phyloP scores from a whole-genome alignment of 2,113 vertebrate species.

The Theristicus caerulescens region DNA sequence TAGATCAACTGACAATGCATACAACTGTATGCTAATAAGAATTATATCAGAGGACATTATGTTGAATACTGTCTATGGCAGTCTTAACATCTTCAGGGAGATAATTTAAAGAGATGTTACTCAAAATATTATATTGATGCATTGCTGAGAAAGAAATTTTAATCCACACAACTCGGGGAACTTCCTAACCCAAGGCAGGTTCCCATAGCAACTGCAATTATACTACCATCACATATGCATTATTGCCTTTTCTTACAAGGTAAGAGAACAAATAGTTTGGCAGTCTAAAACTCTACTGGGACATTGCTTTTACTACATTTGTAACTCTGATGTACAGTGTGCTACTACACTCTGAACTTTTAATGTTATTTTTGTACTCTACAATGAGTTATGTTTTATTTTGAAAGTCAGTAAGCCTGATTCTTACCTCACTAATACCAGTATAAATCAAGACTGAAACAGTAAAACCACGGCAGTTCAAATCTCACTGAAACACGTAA shows the following conservation, averaged over 20 bases:
- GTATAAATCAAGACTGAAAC: neutral
- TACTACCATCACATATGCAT: neutral
- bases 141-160: neutral
- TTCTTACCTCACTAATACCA: neutral
- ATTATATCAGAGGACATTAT: neutral
- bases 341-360: neutral
- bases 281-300: neutral
- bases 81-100: neutral
- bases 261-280: neutral
- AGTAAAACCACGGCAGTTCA: neutral
- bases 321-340: neutral
- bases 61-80: neutral
- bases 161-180: neutral
- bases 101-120: neutral
- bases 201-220: constrained; percentile 16
- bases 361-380: neutral
- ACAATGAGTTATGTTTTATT: neutral
- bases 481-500: neutral
- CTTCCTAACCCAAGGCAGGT: neutral
- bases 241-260: neutral
- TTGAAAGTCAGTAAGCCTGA: neutral
- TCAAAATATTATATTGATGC: neutral
- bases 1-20: neutral
- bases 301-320: neutral
- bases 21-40: neutral